These are phyloP conservation scores for Phaenicophaeus curvirostris DNA, from an alignment of 2,797 vertebrate species.

Conservation along the genomic window DNA sequence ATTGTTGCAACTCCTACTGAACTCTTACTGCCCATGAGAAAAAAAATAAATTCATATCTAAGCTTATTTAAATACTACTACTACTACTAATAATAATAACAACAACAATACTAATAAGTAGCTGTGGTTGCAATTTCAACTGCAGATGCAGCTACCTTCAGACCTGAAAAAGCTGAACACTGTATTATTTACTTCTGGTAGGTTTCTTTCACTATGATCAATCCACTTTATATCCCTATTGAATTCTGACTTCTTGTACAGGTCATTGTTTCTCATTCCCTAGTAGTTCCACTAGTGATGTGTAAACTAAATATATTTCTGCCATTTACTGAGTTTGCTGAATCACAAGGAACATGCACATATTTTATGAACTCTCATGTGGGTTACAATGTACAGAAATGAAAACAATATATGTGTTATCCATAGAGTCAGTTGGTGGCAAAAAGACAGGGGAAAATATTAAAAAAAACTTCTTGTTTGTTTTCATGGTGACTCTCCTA, in stretches of 20 bases:
- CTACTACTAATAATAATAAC: background rate
- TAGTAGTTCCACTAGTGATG: slow-evolving; percentile 16
- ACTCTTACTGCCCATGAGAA: background rate
- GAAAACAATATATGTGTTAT: slow-evolving; percentile 20
- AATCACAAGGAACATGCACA: slow-evolving; percentile 13
- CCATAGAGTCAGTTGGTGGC: background rate
- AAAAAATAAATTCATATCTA: background rate
- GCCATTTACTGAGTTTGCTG: background rate
- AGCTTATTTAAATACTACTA: background rate
- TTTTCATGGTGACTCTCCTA: background rate
- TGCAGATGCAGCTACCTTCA: background rate
- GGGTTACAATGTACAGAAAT: slow-evolving; percentile 19
- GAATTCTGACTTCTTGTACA: background rate
- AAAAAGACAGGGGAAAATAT: background rate
- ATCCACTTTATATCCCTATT: slow-evolving; percentile 12
- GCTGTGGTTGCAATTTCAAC: background rate
- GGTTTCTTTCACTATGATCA: slow-evolving; percentile 16
- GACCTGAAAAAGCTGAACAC: background rate
- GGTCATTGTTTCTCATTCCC: slow-evolving; percentile 36
- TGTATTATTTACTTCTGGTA: slow-evolving; percentile 6
- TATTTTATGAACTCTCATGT: slow-evolving; percentile 38
- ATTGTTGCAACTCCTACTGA: background rate
- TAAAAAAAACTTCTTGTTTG: background rate
- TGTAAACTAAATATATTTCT: slow-evolving; percentile 32
- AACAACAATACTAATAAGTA: background rate